These are phyloP conservation scores for Austrolebias charrua DNA, from an alignment of 2,797 vertebrate species.

Conservation along the genomic window DNA sequence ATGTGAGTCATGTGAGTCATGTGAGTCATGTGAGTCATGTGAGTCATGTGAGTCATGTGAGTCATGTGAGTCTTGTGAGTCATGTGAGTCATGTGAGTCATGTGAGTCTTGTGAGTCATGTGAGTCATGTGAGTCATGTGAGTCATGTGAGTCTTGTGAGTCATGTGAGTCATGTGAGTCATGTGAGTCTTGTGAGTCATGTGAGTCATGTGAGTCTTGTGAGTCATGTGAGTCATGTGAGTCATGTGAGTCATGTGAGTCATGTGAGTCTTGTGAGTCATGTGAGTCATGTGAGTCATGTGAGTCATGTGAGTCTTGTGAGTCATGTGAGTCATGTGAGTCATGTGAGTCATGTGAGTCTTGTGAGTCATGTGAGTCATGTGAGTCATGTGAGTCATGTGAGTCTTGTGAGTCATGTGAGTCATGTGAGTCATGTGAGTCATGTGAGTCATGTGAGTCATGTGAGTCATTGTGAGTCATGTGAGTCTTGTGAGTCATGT, in stretches of 20 bases:
- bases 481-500: no score
- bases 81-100: slow-evolving; percentile 69
- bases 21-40: slow-evolving; percentile 69
- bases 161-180: slow-evolving; percentile 69
- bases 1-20: slow-evolving; percentile 69
- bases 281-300: slow-evolving; percentile 69
- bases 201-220: slow-evolving; percentile 70
- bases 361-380: slow-evolving; percentile 71
- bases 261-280: no score
- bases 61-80: no score
- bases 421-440: slow-evolving; percentile 70
- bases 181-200: no score
- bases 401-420: no score
- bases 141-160: no score
- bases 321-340: slow-evolving; percentile 69
- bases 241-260: slow-evolving; percentile 69
- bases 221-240: slow-evolving; percentile 69
- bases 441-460: slow-evolving; percentile 70
- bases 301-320: slow-evolving; percentile 71
- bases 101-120: no score
- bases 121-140: slow-evolving; percentile 69
- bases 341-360: slow-evolving; percentile 69
- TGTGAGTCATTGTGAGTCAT: slow-evolving; percentile 69
- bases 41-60: slow-evolving; percentile 71
- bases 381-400: slow-evolving; percentile 68